Conservation (phyloP, 1,140 invertebrate species). For the Ylistrum balloti region DNA sequence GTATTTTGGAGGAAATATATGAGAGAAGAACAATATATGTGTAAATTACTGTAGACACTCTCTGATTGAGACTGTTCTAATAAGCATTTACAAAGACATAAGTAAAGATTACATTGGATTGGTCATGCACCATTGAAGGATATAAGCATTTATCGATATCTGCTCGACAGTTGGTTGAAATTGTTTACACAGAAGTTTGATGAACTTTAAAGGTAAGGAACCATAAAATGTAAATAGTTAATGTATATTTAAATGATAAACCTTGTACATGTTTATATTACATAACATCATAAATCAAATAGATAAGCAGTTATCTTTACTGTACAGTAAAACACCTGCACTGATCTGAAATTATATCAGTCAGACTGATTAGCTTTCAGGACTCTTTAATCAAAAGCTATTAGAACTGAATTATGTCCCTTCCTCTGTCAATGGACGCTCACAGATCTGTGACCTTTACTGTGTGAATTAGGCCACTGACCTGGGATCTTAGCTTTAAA, state of each 20-base stretch:
- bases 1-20: slow-evolving; percentile 8
- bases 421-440: neutral
- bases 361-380: too few relatives aligned
- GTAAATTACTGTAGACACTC: neutral
- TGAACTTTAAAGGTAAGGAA: neutral
- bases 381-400: too few relatives aligned
- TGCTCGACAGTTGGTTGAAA: neutral
- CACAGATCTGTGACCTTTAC: neutral
- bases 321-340: neutral
- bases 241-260: neutral
- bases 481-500: neutral
- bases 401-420: too few relatives aligned
- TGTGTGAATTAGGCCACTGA: neutral
- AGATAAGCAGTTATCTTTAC: neutral
- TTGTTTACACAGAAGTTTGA: neutral
- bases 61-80: neutral
- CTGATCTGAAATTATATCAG: too few relatives aligned
- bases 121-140: too few relatives aligned
- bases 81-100: too few relatives aligned
- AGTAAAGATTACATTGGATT: too few relatives aligned
- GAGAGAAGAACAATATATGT: neutral
- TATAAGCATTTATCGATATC: neutral
- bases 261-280: too few relatives aligned
- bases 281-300: too few relatives aligned
- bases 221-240: neutral